Evolutionary conservation across 1,140 invertebrate species (phyloP), one percentile per base, ranked within the genome.

Genomic region (Drosophila pandora): DNA sequence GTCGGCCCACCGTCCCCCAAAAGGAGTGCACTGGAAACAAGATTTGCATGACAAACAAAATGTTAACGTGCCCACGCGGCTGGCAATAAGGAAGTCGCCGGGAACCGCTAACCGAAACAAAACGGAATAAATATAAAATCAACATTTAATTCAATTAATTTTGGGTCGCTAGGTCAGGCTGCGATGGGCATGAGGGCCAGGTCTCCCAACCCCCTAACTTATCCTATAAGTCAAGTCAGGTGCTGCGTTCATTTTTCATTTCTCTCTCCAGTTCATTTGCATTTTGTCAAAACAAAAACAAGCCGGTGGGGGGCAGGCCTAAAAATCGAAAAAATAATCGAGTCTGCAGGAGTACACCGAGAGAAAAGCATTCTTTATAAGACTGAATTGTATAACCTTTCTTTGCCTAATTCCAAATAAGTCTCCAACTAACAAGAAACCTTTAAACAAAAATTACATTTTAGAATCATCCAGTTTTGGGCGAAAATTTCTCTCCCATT

Each of bases 71-170:
- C 28, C 30, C 49, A 45, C 34, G 39, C 53, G 47, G 63, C n/a
- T 37, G 57, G 50, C 34, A 43, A 53, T 53, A 62, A 70, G 52
- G 55, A 60, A 61, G 58, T 43, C 7, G 12, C 56, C 50, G 49
- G 45, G 7, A 58, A 73, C 60, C 64, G 70, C 61, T 59, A 84
- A 74, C 49, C 13, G 22, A 62, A 37, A 69, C 63, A 83, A 62
- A 74, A 37, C 48, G 50, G 61, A 68, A 75, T 72, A 81, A 79
- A 81, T 69, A 68, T 49, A 69, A 48, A 69, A 82, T 78, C 74
- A 76, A 68, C 34, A 82, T 82, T 52, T 69, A 88, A 88, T 88
- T 82, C 67, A 87, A 87, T 87, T 87, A 88, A 87, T 80, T 84
- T 87, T 87, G 70, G 78, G 83, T 87, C 71, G 83, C 67, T 82